These are phyloP conservation scores for Lagria hirta DNA, from an alignment of 2,888 invertebrate genomes.

Conservation along the genomic window DNA sequence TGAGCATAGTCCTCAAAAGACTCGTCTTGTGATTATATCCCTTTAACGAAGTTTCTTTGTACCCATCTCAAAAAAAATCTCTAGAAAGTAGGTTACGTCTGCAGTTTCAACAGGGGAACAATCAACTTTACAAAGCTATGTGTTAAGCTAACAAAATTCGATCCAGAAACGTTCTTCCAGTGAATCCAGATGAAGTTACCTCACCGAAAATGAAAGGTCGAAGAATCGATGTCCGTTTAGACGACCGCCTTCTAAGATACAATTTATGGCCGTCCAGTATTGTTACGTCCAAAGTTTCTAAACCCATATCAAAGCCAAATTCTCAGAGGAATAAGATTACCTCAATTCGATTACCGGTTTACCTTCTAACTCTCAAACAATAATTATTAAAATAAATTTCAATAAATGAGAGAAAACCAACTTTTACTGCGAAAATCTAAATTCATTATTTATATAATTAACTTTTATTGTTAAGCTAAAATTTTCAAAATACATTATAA, in stretches of 20 bases:
- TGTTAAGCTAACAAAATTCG: constrained; percentile 23
- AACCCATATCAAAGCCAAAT: constrained; percentile 23
- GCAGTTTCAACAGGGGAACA: constrained; percentile 22
- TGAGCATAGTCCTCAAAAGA: too few species aligned
- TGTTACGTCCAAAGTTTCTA: constrained; percentile 15
- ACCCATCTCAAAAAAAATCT: constrained; percentile 17
- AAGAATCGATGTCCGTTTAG: constrained; percentile 21
- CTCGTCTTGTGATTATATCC: too few species aligned
- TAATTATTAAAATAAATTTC: constrained; percentile 20
- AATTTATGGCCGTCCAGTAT: constrained; percentile 21
- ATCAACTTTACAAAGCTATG: constrained; percentile 22
- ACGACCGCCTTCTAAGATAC: constrained; percentile 17
- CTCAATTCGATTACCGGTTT: constrained; percentile 15
- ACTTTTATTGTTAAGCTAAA: too few species aligned
- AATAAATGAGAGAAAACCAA: too few species aligned
- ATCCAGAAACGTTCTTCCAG: constrained; percentile 14
- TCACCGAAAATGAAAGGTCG: constrained; percentile 24
- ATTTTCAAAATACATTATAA: too few species aligned
- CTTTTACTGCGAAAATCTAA: too few species aligned
- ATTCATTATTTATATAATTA: too few species aligned
- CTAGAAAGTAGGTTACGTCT: constrained; percentile 19
- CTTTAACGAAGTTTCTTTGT: constrained; percentile 21
- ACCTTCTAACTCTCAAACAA: constrained; percentile 12
- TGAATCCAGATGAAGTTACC: constrained; percentile 23
- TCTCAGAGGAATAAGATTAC: constrained; percentile 20